Evolutionary conservation across 2,113 vertebrate species (phyloP).

Genomic region (Myotis yumanensis): DNA sequence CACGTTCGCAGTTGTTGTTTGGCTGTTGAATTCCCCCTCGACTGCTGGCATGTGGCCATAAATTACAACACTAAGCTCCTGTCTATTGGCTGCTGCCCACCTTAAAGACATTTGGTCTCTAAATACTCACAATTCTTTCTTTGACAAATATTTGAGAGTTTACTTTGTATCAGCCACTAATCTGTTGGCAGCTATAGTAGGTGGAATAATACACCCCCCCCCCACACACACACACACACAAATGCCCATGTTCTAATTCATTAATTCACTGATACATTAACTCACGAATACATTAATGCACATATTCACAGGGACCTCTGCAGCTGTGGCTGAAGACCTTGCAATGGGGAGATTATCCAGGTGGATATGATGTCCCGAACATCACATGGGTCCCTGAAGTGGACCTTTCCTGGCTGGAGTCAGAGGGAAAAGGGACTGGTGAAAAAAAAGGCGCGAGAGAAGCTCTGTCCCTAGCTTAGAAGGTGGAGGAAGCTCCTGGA

Average conservation of each 20-base stretch:
- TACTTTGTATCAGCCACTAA: not conserved
- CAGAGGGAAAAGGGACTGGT: not conserved
- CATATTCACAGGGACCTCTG: not conserved
- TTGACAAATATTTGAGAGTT: slow-evolving; percentile 8
- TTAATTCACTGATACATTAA: too few species aligned
- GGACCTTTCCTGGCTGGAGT: not conserved
- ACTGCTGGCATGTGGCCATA: fast-evolving
- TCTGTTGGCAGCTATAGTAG: not conserved
- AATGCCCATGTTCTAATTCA: not conserved
- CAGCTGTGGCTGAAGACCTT: not conserved
- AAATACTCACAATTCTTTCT: not conserved
- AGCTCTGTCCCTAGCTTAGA: not conserved
- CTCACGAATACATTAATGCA: too few species aligned
- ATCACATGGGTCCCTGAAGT: not conserved
- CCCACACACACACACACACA: not conserved
- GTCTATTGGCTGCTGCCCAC: not conserved
- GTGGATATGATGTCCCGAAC: not conserved
- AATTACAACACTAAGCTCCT: not conserved
- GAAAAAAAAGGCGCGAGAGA: not conserved
- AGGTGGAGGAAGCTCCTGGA: not conserved
- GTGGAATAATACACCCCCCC: not conserved
- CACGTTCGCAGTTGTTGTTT: not conserved
- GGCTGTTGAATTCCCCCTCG: not conserved
- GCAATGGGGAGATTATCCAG: not conserved
- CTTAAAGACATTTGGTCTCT: not conserved